Evolutionary conservation across 2,113 vertebrate genomes (phyloP), one percentile per base, ranked within the genome.

Genomic region (Spilogale gracilis): DNA sequence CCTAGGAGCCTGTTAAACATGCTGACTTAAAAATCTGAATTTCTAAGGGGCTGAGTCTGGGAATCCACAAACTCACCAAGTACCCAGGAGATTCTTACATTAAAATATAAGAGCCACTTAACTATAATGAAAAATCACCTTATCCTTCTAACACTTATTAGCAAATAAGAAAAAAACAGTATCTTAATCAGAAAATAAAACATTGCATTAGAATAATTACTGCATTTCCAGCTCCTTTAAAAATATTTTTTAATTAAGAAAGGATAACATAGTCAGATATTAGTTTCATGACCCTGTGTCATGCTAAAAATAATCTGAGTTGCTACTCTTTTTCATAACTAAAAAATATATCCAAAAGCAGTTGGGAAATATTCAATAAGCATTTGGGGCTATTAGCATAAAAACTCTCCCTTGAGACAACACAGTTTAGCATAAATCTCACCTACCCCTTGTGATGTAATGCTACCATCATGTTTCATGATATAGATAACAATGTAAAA

Each of bases 181-280:
- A 38, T 56, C 76, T 74, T 58, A 21, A 89, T 32, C 71, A 80
- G 52, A 58, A 96, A 92, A 93, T n/a, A 71, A 71, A 91, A 85
- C 48, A 61, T 60, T 48, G 50, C 25, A 67, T 56, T 56, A 25
- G 56, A 91, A 94, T 88, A 80, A 87, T 52, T 92, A 74, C 6
- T 74, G 21, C 32, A 81, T 65, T 92, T 67, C 38, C 13, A 95
- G 30, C 6, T 96, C 23, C 58, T 82, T 71, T 87, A 73, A 95
- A 94, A 78, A 73, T 65, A 60, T 45, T 86, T 65, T 81, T 93
- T 96, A 80, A 83, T 89, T 83, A 71, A 97, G 81, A 95, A 96
- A 91, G 76, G 27, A 76, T 94, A 91, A 60, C 0, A 12, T n/a
- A 6, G 48, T 63, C 65, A 94, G 65, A 25, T 95, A 94, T 91